Evolutionary conservation across 2,113 vertebrate species (phyloP).

Genomic region (Myrmecophaga tridactyla): DNA sequence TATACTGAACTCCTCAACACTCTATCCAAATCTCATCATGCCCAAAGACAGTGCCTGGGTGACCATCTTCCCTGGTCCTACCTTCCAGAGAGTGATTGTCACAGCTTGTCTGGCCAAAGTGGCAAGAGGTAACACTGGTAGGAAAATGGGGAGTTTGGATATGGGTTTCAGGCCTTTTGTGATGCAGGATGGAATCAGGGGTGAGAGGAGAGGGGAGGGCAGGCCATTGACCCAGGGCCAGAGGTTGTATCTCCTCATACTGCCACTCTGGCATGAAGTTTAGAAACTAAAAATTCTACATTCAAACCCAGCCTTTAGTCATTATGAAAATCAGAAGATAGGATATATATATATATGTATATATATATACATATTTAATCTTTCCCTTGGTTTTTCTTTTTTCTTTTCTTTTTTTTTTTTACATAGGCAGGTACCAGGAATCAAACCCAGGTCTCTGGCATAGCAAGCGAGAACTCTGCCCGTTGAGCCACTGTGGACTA

Average conservation of each 20-base stretch:
- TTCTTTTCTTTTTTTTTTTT: no score
- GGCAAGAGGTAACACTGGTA: background rate
- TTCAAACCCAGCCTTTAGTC: background rate
- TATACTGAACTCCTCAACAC: background rate
- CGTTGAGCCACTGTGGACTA: no score
- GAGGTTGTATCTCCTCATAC: background rate
- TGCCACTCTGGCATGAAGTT: background rate
- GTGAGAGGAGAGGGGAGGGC: background rate
- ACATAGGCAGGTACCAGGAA: no score
- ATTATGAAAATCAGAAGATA: background rate
- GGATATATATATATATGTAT: no score
- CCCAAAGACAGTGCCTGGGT: background rate
- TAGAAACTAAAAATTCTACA: background rate
- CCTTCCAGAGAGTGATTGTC: background rate
- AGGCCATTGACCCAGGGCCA: background rate
- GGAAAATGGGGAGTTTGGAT: background rate
- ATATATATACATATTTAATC: no score
- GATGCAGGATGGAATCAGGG: background rate
- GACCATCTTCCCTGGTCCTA: background rate
- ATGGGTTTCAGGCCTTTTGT: background rate
- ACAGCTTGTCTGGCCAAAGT: background rate
- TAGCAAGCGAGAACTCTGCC: no score
- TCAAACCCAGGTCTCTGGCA: no score
- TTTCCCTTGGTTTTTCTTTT: no score
- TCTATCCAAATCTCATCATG: background rate